These are phyloP conservation scores for Spondyliosoma cantharus DNA, from an alignment of 2,797 vertebrate species.

Conservation along the genomic window DNA sequence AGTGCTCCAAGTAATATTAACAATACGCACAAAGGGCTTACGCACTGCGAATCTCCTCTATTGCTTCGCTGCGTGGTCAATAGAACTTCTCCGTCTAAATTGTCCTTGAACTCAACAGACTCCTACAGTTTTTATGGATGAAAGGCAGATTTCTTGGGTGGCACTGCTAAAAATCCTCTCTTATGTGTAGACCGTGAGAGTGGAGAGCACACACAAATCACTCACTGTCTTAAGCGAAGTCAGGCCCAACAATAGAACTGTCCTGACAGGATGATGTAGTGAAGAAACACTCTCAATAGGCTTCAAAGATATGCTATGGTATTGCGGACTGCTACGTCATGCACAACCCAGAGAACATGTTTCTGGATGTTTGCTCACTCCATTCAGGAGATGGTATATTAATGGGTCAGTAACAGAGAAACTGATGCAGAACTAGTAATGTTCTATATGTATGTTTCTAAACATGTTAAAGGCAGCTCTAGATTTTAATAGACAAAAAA, in stretches of 20 bases:
- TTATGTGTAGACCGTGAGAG: slow-evolving; percentile 41
- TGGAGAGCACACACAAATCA: slow-evolving; percentile 47
- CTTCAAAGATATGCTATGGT: slow-evolving; percentile 20
- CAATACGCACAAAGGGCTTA: slow-evolving; percentile 43
- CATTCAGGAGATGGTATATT: slow-evolving; percentile 4
- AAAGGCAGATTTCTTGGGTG: slow-evolving; percentile 49
- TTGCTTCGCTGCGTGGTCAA: slow-evolving; percentile 9
- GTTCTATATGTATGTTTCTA: background rate
- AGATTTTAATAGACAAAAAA: background rate
- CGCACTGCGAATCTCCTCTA: slow-evolving; percentile 25
- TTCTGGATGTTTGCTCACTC: background rate
- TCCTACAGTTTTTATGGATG: slow-evolving; percentile 41
- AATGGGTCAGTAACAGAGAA: background rate
- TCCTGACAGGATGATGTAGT: slow-evolving; percentile 45
- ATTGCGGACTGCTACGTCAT: too few relatives aligned
- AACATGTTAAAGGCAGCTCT: background rate
- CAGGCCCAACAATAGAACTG: slow-evolving; percentile 41
- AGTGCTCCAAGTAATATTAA: slow-evolving; percentile 47
- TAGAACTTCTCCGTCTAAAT: background rate
- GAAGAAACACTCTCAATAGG: slow-evolving; percentile 34
- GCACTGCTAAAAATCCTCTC: slow-evolving; percentile 42
- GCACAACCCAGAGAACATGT: background rate
- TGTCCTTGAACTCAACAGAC: slow-evolving; percentile 57
- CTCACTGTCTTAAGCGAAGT: slow-evolving; percentile 49
- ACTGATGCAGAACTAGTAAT: background rate